Evolutionary conservation across 2,797 vertebrate genomes (phyloP).

Genomic region (Synanceia verrucosa): DNA sequence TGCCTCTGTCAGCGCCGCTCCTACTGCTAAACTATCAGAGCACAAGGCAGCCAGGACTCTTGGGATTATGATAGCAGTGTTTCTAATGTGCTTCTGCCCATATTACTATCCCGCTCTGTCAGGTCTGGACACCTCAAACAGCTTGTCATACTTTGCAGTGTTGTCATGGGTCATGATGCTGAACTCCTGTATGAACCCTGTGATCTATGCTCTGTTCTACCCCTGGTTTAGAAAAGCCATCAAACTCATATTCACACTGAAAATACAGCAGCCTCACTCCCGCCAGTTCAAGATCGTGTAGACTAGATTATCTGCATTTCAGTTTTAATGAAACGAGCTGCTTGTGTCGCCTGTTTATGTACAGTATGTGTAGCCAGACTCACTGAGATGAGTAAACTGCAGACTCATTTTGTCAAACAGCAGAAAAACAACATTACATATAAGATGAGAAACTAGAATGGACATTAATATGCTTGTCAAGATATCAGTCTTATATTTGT

Average conservation of each 20-base stretch:
- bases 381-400: not conserved
- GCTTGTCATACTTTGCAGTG: not conserved
- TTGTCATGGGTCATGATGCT: conserved; percentile 56
- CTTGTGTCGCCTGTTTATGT: not conserved
- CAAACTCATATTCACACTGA: conserved; percentile 56
- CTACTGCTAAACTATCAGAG: conserved; percentile 33
- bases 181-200: conserved; percentile 68
- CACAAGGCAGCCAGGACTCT: conserved; percentile 67
- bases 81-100: conserved; percentile 61
- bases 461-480: too few relatives aligned
- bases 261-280: conserved; percentile 51
- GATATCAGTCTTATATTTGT: too few relatives aligned
- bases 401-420: not conserved
- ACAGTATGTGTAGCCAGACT: not conserved
- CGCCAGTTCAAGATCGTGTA: conserved; percentile 11
- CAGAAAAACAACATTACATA: not conserved
- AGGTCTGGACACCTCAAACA: conserved; percentile 11
- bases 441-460: too few relatives aligned
- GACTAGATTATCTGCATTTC: not conserved
- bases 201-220: conserved; percentile 73
- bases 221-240: conserved; percentile 66
- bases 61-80: conserved; percentile 53
- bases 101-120: conserved; percentile 51
- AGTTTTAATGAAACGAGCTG: not conserved
- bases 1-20: not conserved